Evolutionary conservation across 2,888 invertebrate genomes (phyloP), one percentile per base, ranked within the genome.

Genomic region (Anoncus sp.): DNA sequence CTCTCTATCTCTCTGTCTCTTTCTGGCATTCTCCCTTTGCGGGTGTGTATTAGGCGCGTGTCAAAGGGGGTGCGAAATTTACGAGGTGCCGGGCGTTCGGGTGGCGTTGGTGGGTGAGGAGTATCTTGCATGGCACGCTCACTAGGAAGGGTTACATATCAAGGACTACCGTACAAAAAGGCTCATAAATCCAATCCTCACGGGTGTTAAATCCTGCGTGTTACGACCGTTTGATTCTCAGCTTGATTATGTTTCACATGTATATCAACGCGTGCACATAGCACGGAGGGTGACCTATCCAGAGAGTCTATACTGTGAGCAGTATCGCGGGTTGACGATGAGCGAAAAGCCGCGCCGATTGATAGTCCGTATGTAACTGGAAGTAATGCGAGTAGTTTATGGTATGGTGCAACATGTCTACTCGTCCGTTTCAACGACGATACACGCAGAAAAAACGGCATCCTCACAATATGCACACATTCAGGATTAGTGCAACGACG

Each of bases 51-150:
- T 85, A 87, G 87, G 83, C 85, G 85, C 86, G 87, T 87, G 90
- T 88, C 88, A 88, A 88, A 89, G 89, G 90, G 90, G 80, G 72
- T 72, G 69, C 86, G 88, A 86, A 89, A 90, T 90, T 90, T 90
- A 89, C 87, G 90, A 89, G 87, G 82, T 79, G 83, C 40, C 43
- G 45, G 43, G 51, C 60, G 75, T 69, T 45, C 7, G 4, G 69
- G 18, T 35, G 27, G 55, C 51, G 51, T 31, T 31, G 31, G 7
- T 31, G 31, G n/a, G 7, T 7, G 31, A 31, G 31, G 31, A 31
- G 31, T 31, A 38, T 43, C 81, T 83, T 79, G 80, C 82, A 77
- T 81, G 71, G 22, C 43, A 40, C 22, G 43, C 7, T n/a, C 12
- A 20, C 35, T 40, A 6, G 57, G 38, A 57, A 57, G 35, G 57